phyloP scores from a whole-genome alignment of 2,797 vertebrate genomes.

The Sparus aurata region DNA sequence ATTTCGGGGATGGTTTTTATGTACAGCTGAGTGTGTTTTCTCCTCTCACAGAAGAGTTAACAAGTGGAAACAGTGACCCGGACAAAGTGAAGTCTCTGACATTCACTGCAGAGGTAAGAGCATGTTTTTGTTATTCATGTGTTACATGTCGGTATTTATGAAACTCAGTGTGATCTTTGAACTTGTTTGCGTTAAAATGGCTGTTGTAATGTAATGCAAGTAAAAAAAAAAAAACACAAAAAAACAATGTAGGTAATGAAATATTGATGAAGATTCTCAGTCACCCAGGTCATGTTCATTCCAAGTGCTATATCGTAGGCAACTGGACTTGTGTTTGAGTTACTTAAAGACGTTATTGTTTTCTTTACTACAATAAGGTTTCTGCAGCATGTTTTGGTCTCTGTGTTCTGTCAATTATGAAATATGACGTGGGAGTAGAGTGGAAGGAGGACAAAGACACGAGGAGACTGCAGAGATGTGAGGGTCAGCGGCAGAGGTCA shows the following conservation, averaged over 20 bases:
- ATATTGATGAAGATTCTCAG: too few relatives aligned
- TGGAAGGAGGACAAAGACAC: constrained; percentile 19
- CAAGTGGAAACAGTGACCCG: constrained; percentile 39
- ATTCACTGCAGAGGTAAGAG: constrained; percentile 54
- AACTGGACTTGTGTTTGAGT: too few relatives aligned
- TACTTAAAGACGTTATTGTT: background rate
- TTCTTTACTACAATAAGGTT: background rate
- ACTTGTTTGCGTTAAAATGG: background rate
- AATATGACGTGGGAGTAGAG: constrained; percentile 15
- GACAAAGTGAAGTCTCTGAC: constrained; percentile 14
- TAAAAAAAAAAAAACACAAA: background rate
- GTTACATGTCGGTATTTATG: background rate
- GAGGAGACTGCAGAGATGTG: constrained; percentile 9
- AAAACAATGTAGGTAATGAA: too few relatives aligned
- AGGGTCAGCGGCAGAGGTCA: constrained; percentile 35
- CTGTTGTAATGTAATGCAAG: background rate
- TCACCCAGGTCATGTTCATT: too few relatives aligned
- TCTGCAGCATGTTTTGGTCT: constrained; percentile 11
- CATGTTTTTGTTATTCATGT: background rate
- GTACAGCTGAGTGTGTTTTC: constrained; percentile 22
- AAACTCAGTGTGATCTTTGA: background rate
- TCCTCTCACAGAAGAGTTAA: background rate
- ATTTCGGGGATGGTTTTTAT: constrained; percentile 34
- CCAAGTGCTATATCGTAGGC: too few relatives aligned
- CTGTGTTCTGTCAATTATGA: background rate